Evolutionary conservation across 2,113 vertebrate species (phyloP), one percentile per base, ranked within the genome.

Genomic region (Nerophis ophidion): DNA sequence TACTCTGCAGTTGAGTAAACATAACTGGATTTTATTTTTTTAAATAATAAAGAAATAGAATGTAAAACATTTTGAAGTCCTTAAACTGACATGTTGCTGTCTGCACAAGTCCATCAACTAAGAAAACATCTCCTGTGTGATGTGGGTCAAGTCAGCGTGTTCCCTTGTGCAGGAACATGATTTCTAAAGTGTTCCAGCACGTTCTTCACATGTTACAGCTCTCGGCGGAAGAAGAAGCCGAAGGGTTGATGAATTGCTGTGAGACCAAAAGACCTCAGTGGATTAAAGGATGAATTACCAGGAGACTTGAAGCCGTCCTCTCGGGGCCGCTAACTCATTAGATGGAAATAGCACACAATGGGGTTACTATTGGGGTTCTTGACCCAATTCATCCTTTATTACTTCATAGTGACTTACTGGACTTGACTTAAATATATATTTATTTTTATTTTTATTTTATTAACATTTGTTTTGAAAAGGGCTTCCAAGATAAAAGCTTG

Each of bases 271-370:
- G 40, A 10, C 75, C 64, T 76, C 36, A 19, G 75, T 69, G 79
- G 71, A 75, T 81, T 78, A 8, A 11, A 72, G 62, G 62, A 61
- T 66, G 56, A 76, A 80, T 76, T 71, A 69, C 65, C 85, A 65
- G 58, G 80, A 78, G 83, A 77, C 50, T 75, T 55, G 50, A 68
- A 65, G 71, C 62, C 46, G 48, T 72, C 66, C 71, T 19, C 80
- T 74, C 54, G 1, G 35, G 81, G 65, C 63, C 50, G 59, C 68
- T 75, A 61, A 69, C 82, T 86, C 81, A 89, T 89, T 88, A 86
- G 55, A 57, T 77, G 67, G 70, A 85, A 85, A 87, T 85, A 85
- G 77, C 65, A 61, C 68, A 77, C 4, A 86, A 83, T 70, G 63
- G 68, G 77, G 70, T 71, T 75, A 52, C 45, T 59, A 56, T 59